Evolutionary conservation across 2,888 invertebrate species (phyloP).

Genomic region (Alcis repandata): DNA sequence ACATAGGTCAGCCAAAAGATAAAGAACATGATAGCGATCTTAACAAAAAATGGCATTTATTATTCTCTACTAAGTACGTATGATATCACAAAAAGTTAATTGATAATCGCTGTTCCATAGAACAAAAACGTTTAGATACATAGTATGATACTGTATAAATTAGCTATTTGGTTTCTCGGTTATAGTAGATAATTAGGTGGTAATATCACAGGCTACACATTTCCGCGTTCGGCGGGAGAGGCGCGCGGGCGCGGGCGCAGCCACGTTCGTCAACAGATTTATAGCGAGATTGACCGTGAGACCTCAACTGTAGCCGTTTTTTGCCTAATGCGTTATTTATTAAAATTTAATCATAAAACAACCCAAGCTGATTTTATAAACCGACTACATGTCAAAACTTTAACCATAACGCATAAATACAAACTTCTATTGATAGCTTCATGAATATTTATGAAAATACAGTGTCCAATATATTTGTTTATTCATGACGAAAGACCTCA

Average conservation of each 20-base stretch:
- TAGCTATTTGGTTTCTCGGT: constrained; percentile 61
- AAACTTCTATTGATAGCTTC: constrained; percentile 61
- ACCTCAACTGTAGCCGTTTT: constrained; percentile 80
- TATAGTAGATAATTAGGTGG: constrained; percentile 71
- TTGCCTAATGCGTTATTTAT: constrained; percentile 84
- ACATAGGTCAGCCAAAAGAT: constrained; percentile 2
- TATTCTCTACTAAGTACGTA: constrained; percentile 7
- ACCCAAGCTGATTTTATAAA: constrained; percentile 71
- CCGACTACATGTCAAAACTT: constrained; percentile 68
- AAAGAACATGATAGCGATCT: constrained; percentile 3
- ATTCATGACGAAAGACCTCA: constrained; percentile 64
- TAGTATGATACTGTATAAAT: constrained; percentile 59
- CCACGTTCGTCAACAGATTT: constrained; percentile 76
- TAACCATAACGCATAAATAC: constrained; percentile 70
- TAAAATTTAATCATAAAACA: constrained; percentile 81
- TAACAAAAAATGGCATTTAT: constrained; percentile 1
- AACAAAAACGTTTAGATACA: constrained; percentile 37
- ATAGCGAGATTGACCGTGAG: constrained; percentile 84
- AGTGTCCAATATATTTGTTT: constrained; percentile 61
- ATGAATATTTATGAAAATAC: constrained; percentile 69
- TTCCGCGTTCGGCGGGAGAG: constrained; percentile 65
- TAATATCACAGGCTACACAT: constrained; percentile 55
- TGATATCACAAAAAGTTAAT: constrained; percentile 34
- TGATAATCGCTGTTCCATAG: constrained; percentile 31
- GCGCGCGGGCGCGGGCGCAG: constrained; percentile 45